Evolutionary conservation across 2,888 invertebrate species (phyloP).

Genomic region (Eristalis tenax): DNA sequence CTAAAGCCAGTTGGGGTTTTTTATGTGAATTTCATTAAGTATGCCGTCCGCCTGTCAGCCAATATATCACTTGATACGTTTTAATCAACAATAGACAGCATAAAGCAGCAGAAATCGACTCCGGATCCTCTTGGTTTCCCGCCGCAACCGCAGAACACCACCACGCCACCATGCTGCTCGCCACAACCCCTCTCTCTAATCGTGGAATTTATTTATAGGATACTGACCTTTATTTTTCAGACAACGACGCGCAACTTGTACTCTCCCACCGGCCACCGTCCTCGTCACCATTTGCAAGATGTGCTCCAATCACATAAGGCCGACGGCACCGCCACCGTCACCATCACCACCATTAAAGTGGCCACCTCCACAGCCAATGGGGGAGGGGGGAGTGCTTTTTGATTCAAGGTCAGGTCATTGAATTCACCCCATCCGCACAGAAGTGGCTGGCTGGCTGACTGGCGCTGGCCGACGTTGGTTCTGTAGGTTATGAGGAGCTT

Average conservation of each 20-base stretch:
- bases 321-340: neutral
- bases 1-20: neutral
- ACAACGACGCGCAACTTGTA: constrained; percentile 32
- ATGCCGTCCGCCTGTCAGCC: constrained; percentile 15
- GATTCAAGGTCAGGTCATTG: constrained; percentile 70
- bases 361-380: neutral
- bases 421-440: constrained; percentile 38
- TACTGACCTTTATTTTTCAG: constrained; percentile 67
- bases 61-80: constrained; percentile 46
- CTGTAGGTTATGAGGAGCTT: constrained; percentile 43
- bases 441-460: constrained; percentile 30
- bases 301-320: neutral
- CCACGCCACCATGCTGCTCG: neutral
- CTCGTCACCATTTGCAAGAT: constrained; percentile 31
- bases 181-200: constrained; percentile 43
- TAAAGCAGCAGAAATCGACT: constrained; percentile 40
- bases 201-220: constrained; percentile 66
- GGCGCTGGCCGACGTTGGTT: neutral
- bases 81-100: constrained; percentile 62
- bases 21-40: neutral
- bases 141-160: neutral
- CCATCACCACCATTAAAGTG: neutral
- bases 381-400: constrained; percentile 57
- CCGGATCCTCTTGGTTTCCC: constrained; percentile 12
- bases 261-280: too few species aligned